These are phyloP conservation scores for Sceloporus tristichus DNA, from an alignment of 2,113 vertebrate species.

Conservation along the genomic window DNA sequence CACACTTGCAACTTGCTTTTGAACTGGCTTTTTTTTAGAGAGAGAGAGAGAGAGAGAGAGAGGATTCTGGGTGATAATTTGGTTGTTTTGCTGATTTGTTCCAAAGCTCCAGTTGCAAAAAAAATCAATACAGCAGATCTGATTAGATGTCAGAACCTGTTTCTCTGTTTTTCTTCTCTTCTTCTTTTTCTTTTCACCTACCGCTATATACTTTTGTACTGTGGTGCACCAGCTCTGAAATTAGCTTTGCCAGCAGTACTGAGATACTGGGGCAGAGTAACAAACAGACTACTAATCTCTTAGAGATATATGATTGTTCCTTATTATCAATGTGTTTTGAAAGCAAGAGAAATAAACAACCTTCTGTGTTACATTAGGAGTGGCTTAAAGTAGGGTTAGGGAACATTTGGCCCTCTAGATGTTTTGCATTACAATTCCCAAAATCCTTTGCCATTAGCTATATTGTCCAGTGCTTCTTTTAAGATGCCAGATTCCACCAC, in stretches of 20 bases:
- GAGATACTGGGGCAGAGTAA: constrained; percentile 19
- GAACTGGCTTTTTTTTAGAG: neutral
- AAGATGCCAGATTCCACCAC: neutral
- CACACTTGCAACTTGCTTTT: neutral
- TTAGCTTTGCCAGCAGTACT: constrained; percentile 43
- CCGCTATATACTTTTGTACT: constrained; percentile 31
- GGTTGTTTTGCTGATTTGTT: constrained; percentile 60
- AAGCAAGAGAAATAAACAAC: constrained; percentile 36
- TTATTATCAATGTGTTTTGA: constrained; percentile 22
- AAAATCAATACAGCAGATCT: constrained; percentile 72
- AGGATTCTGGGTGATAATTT: constrained; percentile 31
- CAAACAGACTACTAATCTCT: constrained; percentile 46
- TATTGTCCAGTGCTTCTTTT: neutral
- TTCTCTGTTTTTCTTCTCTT: constrained; percentile 59
- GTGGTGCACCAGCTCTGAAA: constrained; percentile 49
- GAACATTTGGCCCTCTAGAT: neutral
- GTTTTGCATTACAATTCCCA: neutral
- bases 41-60: neutral
- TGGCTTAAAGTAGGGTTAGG: constrained; percentile 23
- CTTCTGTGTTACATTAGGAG: constrained; percentile 38
- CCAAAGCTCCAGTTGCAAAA: constrained; percentile 55
- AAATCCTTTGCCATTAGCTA: neutral
- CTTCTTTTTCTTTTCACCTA: constrained; percentile 51
- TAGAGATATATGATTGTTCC: neutral
- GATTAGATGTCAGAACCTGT: constrained; percentile 73